Percentiles rank a stretch among this genome's conserved stretches.
phyloP scores from a whole-genome alignment of 2,888 invertebrate genomes.

The Ceramica pisi region DNA sequence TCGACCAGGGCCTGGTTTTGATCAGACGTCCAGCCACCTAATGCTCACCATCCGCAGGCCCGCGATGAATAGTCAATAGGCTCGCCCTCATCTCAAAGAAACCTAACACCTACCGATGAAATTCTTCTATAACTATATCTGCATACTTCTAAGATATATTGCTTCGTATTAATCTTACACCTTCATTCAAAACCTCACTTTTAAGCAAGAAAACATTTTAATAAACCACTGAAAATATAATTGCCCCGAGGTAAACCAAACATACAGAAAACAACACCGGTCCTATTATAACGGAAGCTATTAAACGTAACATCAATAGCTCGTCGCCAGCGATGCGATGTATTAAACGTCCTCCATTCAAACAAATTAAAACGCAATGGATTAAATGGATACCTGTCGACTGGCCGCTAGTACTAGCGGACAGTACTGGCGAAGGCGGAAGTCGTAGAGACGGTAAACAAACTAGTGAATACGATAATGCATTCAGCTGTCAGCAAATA shows the following conservation, averaged over 20 bases:
- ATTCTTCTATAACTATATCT: too few relatives aligned
- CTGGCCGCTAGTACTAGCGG: slow-evolving; percentile 20
- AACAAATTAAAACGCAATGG: slow-evolving; percentile 64
- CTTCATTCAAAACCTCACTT: too few relatives aligned
- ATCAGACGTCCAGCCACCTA: too few relatives aligned
- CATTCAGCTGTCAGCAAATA: not conserved
- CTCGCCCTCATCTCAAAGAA: too few relatives aligned
- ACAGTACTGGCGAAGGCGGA: slow-evolving; percentile 29
- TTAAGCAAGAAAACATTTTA: not conserved
- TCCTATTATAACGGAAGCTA: slow-evolving; percentile 26
- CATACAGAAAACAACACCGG: slow-evolving; percentile 12
- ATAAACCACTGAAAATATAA: not conserved
- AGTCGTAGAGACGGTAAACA: not conserved
- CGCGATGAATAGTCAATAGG: too few relatives aligned
- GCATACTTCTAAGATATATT: too few relatives aligned
- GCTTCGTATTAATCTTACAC: too few relatives aligned
- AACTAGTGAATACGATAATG: not conserved
- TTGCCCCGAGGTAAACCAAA: slow-evolving; percentile 18
- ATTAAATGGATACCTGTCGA: slow-evolving; percentile 56
- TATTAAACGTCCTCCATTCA: slow-evolving; percentile 59
- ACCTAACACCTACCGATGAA: too few relatives aligned
- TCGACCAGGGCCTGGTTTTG: too few relatives aligned
- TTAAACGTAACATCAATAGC: slow-evolving; percentile 35
- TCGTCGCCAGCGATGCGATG: slow-evolving; percentile 51
- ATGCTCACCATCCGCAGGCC: too few relatives aligned